These are phyloP conservation scores for Craseonycteris thonglongyai DNA, from an alignment of 2,113 vertebrate species.

Conservation along the genomic window DNA sequence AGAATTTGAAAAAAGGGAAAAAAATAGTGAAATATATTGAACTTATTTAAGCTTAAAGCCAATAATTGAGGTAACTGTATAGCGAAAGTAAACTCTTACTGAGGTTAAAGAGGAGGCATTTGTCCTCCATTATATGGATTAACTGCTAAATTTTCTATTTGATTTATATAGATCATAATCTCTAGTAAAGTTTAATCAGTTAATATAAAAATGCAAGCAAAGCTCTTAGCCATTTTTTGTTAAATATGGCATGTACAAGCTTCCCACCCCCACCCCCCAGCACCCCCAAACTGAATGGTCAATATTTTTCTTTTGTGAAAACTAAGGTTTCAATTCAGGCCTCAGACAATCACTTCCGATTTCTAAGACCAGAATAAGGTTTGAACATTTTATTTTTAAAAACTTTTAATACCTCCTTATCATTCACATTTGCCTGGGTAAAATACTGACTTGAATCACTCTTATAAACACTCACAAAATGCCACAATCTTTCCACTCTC, in stretches of 20 bases:
- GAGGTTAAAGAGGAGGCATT: background rate
- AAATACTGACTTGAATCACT: constrained; percentile 19
- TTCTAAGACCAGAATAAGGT: background rate
- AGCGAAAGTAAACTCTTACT: background rate
- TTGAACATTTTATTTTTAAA: constrained; percentile 18
- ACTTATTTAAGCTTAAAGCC: background rate
- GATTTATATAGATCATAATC: background rate
- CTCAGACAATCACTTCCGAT: background rate
- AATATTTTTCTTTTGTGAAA: background rate
- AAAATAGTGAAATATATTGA: background rate
- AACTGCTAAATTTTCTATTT: background rate
- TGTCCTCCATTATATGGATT: background rate
- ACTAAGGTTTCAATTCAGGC: background rate
- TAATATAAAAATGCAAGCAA: constrained; percentile 6
- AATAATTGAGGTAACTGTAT: background rate
- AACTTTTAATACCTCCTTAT: background rate
- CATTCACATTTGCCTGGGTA: background rate
- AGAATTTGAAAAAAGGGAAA: background rate
- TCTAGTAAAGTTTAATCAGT: background rate
- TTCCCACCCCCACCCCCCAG: too few species aligned
- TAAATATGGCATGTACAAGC: background rate
- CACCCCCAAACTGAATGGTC: too few species aligned
- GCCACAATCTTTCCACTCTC: background rate
- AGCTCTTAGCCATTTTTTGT: background rate
- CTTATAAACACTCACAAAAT: constrained; percentile 26